phyloP scores from a whole-genome alignment of 2,888 invertebrate genomes.

The Agonopterix subpropinquella region DNA sequence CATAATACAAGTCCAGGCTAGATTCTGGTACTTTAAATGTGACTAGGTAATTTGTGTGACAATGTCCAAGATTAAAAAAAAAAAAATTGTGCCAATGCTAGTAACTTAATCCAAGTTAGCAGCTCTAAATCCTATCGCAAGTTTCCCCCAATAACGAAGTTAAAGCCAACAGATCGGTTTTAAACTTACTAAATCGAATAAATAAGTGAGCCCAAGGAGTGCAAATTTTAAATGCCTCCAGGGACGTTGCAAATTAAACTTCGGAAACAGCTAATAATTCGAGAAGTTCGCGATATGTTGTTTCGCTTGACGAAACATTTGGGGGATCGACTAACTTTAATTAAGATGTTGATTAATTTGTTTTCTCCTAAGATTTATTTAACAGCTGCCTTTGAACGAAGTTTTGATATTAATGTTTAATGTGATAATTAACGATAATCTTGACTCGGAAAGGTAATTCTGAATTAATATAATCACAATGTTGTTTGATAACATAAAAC shows the following conservation, averaged over 20 bases:
- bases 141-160: constrained; percentile 8
- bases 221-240: constrained; percentile 44
- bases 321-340: constrained; percentile 6
- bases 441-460: too few species aligned
- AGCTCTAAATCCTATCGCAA: too few species aligned
- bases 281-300: constrained; percentile 40
- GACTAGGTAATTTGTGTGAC: too few species aligned
- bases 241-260: constrained; percentile 44
- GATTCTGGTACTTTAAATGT: too few species aligned
- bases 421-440: background rate
- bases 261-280: constrained; percentile 33
- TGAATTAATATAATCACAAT: too few species aligned
- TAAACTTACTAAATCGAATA: constrained; percentile 29
- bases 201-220: constrained; percentile 33
- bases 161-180: constrained; percentile 10
- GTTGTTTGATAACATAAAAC: too few species aligned
- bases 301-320: constrained; percentile 23
- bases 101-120: too few species aligned
- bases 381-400: background rate
- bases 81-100: background rate
- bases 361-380: constrained; percentile 9
- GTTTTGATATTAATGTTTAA: background rate
- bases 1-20: too few species aligned
- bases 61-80: too few species aligned
- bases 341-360: constrained; percentile 11